These are phyloP conservation scores for Blennius ocellaris DNA, from an alignment of 2,113 vertebrate genomes.

Conservation along the genomic window DNA sequence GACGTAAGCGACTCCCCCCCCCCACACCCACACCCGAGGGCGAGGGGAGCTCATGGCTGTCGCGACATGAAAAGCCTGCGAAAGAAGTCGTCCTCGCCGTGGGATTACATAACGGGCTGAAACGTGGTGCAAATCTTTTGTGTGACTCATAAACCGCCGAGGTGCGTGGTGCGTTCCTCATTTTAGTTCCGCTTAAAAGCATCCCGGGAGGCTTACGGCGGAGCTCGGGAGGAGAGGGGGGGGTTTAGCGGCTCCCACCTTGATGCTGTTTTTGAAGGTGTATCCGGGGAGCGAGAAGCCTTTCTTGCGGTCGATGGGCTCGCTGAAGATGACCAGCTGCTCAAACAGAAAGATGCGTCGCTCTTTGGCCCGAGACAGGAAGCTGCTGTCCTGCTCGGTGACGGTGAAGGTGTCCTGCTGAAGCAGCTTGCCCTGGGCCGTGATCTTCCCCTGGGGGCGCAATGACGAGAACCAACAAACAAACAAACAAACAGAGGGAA, in stretches of 20 bases:
- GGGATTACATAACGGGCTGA: conserved; percentile 51
- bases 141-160: conserved; percentile 28
- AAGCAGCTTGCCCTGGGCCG: conserved; percentile 92
- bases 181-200: not conserved
- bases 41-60: conserved; percentile 5
- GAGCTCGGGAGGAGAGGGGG: no score
- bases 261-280: conserved; percentile 92
- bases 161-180: no score
- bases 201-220: not conserved
- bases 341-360: conserved; percentile 93
- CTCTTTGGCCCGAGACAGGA: conserved; percentile 89
- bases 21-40: no score
- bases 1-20: conserved; percentile 46
- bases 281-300: conserved; percentile 88
- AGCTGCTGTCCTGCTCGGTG: conserved; percentile 86
- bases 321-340: conserved; percentile 93
- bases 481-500: conserved; percentile 28
- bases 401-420: conserved; percentile 93
- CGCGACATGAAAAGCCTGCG: conserved; percentile 35
- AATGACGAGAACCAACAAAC: conserved; percentile 6
- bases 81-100: conserved; percentile 20
- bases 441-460: conserved; percentile 89
- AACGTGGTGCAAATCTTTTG: conserved; percentile 26
- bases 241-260: conserved; percentile 78
- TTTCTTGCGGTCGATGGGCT: conserved; percentile 90